Evolutionary conservation across 2,888 invertebrate species (phyloP), one percentile per base, ranked within the genome.

Genomic region (Euplexia lucipara): DNA sequence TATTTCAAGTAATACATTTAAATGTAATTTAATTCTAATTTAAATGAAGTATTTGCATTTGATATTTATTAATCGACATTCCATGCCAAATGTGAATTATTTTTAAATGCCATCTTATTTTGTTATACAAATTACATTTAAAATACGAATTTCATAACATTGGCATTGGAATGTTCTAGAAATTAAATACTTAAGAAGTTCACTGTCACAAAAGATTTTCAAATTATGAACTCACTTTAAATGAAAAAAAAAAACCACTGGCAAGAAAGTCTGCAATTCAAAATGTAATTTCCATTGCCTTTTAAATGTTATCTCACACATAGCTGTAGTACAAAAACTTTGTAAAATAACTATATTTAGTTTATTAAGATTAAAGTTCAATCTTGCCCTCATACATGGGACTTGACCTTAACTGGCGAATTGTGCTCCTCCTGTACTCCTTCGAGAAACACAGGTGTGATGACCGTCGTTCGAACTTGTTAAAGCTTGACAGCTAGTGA

Each of bases 11-110:
- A 45, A 6, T 49, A 53, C 72, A 48, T 62, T 72, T 20, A 26
- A 57, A 49, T 77, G 57, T 57, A 54, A 10, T 41, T 20, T 8
- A 53, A 61, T 47, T 56, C 62, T 6, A 56, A 57, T 52, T 72
- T 64, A 51, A 65, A 54, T 54, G 9, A 51, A 59, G 16, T 74
- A 34, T 51, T 72, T 77, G 45, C 65, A 41, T 52, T 39, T 34
- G 26, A 26, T 26, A 34, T 48, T 47, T 57, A 34, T 14, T n/a
- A 51, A 51, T 35, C 45, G 20, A 42, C 53, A 45, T 63, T 61
- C 30, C 14, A 49, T 18, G 45, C 7, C 35, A 47, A 39, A 42
- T 30, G 26, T 22, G 2, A 30, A 51, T 45, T n/a, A 45, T 39
- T 39, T 35, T 51, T 37, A 35, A 67, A 42, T 67, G 18, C 42